Evolutionary conservation across 2,797 vertebrate genomes (phyloP).

Genomic region (Acropternis orthonyx): DNA sequence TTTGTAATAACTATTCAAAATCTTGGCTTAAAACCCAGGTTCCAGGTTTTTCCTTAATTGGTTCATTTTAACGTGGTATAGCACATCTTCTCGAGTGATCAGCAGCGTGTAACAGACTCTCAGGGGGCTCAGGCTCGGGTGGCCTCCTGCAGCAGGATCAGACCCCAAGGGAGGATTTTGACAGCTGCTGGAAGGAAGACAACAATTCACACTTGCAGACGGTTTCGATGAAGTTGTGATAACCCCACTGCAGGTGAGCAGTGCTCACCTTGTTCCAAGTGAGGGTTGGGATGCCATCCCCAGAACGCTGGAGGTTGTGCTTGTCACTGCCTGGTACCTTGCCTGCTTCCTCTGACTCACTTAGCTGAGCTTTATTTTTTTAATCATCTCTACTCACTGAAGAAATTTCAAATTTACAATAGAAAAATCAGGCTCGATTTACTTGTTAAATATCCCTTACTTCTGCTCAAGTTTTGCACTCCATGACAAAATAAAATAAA

Average conservation of each 20-base stretch:
- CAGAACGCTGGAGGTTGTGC: not conserved
- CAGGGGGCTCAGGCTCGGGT: fast-evolving
- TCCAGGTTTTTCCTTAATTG: not conserved
- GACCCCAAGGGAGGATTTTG: not conserved
- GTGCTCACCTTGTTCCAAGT: fast-evolving
- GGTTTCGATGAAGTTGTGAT: not conserved
- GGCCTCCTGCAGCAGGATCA: not conserved
- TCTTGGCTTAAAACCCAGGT: not conserved
- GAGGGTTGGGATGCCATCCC: not conserved
- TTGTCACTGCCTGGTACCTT: not conserved
- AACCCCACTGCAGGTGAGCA: not conserved
- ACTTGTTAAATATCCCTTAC: not conserved
- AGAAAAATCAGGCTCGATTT: not conserved
- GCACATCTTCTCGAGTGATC: not conserved
- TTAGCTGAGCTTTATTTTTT: not conserved
- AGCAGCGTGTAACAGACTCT: not conserved
- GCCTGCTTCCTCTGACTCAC: not conserved
- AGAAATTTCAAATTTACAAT: not conserved
- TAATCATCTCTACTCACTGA: not conserved
- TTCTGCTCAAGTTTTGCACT: not conserved
- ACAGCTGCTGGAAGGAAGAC: conserved; percentile 7
- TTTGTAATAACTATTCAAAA: not conserved
- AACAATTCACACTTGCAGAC: not conserved
- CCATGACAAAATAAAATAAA: conserved; percentile 32
- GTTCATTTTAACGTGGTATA: not conserved